A percentile compares a stretch with the other conserved stretches of the same genome.
Evolutionary conservation across 2,797 vertebrate genomes (phyloP).

Genomic region (Moxostoma hubbsi): DNA sequence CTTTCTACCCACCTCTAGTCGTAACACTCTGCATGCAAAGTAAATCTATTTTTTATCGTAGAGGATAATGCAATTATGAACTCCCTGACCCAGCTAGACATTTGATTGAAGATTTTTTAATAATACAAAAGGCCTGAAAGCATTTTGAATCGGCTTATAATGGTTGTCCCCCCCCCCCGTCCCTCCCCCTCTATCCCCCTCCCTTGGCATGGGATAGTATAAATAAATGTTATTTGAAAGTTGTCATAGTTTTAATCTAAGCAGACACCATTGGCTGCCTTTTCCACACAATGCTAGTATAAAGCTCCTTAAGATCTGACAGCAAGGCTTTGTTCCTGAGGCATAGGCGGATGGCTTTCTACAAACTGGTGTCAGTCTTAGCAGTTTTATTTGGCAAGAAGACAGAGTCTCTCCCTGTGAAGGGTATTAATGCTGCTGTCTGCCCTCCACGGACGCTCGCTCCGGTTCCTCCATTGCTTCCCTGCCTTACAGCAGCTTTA

Average conservation of each 20-base stretch:
- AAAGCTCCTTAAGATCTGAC: constrained; percentile 40
- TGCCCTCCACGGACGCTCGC: constrained; percentile 49
- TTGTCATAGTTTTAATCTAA: neutral
- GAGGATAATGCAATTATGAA: constrained; percentile 20
- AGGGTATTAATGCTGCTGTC: constrained; percentile 13
- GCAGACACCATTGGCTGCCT: constrained; percentile 25
- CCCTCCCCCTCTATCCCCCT: no score
- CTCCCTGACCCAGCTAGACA: neutral
- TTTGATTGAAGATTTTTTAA: neutral
- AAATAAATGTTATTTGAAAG: constrained; percentile 4
- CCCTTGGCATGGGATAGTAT: no score
- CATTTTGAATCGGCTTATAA: constrained; percentile 14
- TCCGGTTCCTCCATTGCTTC: constrained; percentile 56
- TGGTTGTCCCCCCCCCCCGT: neutral
- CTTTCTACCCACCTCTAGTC: no score
- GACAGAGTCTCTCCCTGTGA: constrained; percentile 38
- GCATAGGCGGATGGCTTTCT: constrained; percentile 45
- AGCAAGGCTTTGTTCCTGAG: constrained; percentile 37
- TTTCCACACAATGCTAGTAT: constrained; percentile 38
- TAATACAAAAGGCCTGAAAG: neutral
- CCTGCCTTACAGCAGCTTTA: constrained; percentile 44
- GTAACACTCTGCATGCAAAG: no score
- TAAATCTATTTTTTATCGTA: constrained; percentile 6
- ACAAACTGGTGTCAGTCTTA: constrained; percentile 59
- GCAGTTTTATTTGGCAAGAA: constrained; percentile 54